A percentile compares a stretch with the other conserved stretches of the same genome.
Conservation (phyloP, 2,888 invertebrate genomes). For the Meloe dianella region DNA sequence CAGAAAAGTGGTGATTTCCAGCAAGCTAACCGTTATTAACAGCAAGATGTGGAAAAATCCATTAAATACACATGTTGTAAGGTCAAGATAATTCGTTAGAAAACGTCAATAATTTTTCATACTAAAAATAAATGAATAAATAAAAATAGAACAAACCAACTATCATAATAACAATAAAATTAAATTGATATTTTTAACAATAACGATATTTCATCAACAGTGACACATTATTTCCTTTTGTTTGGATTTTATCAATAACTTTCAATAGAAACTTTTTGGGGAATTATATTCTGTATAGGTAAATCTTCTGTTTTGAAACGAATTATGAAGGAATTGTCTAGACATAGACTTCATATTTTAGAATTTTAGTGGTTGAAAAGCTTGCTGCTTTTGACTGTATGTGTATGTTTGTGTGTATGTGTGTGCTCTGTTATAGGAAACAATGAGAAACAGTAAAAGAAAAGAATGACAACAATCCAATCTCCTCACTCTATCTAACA, state of each 20-base stretch:
- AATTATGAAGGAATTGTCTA: slow-evolving; percentile 7
- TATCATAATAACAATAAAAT: neutral
- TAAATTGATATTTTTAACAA: slow-evolving; percentile 3
- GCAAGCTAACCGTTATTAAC: neutral
- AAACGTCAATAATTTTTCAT: neutral
- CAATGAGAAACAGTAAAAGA: neutral
- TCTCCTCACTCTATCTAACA: neutral
- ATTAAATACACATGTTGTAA: neutral
- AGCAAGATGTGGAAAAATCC: neutral
- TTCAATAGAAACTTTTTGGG: neutral
- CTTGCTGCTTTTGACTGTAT: slow-evolving; percentile 1
- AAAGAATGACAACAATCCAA: neutral
- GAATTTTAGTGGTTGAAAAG: neutral
- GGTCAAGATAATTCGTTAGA: neutral
- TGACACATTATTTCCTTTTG: neutral
- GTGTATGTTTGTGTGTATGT: neutral
- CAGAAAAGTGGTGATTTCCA: neutral
- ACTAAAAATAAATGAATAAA: neutral
- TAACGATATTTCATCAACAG: neutral
- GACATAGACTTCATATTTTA: slow-evolving; percentile 9
- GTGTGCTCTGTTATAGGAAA: neutral
- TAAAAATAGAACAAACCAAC: neutral
- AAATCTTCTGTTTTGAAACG: neutral
- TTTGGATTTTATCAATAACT: neutral
- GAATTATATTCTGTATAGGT: neutral